A percentile compares a stretch with the other conserved stretches of the same genome.
phyloP scores from a whole-genome alignment of 2,113 vertebrate species.

The Poecile atricapillus region DNA sequence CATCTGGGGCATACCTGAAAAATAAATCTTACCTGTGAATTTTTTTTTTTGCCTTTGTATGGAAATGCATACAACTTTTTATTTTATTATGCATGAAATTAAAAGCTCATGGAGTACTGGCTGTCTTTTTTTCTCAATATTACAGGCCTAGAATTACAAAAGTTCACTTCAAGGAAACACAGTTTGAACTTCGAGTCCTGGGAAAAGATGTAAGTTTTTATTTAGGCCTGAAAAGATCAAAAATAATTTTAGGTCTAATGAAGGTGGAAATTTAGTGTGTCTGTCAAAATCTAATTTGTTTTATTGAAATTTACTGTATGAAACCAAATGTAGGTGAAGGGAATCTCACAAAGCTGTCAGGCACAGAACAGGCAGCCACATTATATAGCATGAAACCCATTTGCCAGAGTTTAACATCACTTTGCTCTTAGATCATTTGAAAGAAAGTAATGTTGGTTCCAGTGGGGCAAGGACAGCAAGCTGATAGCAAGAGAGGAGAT shows the following conservation, averaged over 20 bases:
- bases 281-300: neutral
- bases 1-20: neutral
- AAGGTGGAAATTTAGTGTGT: neutral
- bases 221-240: neutral
- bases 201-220: slow-evolving; percentile 88
- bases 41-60: neutral
- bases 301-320: neutral
- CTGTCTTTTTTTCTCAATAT: neutral
- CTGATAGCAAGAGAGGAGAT: neutral
- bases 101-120: neutral
- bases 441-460: neutral
- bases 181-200: slow-evolving; percentile 87
- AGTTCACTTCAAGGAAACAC: slow-evolving; percentile 89
- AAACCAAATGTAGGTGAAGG: neutral
- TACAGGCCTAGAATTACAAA: slow-evolving; percentile 90
- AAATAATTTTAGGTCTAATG: neutral
- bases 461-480: neutral
- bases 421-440: neutral
- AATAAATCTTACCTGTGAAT: neutral
- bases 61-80: neutral
- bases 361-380: neutral
- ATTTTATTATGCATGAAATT: neutral
- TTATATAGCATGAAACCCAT: neutral
- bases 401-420: neutral
- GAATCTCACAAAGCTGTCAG: neutral